phyloP scores from a whole-genome alignment of 2,888 invertebrate species.

The Drosophila pseudotalamancana region DNA sequence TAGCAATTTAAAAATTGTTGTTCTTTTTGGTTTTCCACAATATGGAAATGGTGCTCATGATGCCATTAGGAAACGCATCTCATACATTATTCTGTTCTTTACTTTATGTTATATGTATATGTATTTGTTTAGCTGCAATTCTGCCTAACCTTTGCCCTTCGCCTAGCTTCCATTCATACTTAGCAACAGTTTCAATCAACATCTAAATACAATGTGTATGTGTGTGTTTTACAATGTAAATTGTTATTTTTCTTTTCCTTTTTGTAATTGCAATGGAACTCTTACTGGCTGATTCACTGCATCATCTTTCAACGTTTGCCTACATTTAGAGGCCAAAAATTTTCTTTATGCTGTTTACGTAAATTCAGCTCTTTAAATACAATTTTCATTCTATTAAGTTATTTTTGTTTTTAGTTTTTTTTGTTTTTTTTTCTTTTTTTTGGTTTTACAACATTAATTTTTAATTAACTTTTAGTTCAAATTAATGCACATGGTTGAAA shows the following conservation, averaged over 20 bases:
- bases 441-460: constrained; percentile 78
- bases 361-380: constrained; percentile 38
- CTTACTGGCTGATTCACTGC: constrained; percentile 45
- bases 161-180: constrained; percentile 17
- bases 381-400: constrained; percentile 34
- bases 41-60: constrained; percentile 16
- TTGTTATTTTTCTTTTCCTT: constrained; percentile 40
- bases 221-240: constrained; percentile 3
- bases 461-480: constrained; percentile 81
- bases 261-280: constrained; percentile 71
- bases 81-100: constrained; percentile 17
- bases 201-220: constrained; percentile 46
- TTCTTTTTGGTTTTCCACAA: constrained; percentile 21
- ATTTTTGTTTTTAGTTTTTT: constrained; percentile 27
- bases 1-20: constrained; percentile 63
- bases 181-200: constrained; percentile 32
- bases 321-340: constrained; percentile 21
- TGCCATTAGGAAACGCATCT: constrained; percentile 39
- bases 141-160: constrained; percentile 21
- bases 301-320: constrained; percentile 17
- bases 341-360: constrained; percentile 50
- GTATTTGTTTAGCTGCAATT: constrained; percentile 20
- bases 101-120: constrained; percentile 9
- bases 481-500: constrained; percentile 79
- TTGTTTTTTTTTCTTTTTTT: constrained; percentile 51